Evolutionary conservation across 2,113 vertebrate species (phyloP).

Genomic region (Bufo gargarizans): DNA sequence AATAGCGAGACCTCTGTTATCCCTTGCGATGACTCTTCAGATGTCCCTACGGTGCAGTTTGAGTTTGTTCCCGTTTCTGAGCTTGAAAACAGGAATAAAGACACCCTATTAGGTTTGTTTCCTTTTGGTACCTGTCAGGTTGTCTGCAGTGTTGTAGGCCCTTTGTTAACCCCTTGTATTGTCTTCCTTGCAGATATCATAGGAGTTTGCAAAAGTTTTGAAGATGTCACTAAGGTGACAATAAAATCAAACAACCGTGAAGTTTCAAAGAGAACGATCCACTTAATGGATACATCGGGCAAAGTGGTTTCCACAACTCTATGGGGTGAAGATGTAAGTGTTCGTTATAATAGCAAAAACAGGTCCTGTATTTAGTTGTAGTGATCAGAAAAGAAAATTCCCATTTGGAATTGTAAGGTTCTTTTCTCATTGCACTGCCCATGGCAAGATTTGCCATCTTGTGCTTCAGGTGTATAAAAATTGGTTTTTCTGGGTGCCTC

Average conservation of each 20-base stretch:
- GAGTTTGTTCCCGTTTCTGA: conserved; percentile 86
- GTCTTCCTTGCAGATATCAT: conserved; percentile 84
- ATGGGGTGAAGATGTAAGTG: conserved; percentile 91
- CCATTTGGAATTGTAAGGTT: not conserved
- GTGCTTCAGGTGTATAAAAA: too few species aligned
- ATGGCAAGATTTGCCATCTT: too few species aligned
- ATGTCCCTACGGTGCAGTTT: conserved; percentile 90
- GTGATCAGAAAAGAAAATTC: not conserved
- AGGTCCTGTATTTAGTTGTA: too few species aligned
- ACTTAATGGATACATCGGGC: conserved; percentile 89
- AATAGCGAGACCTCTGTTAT: conserved; percentile 86
- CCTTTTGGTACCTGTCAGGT: not conserved
- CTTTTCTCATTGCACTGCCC: too few species aligned
- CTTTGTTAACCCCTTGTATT: not conserved
- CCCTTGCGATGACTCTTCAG: conserved; percentile 86
- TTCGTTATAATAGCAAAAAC: not conserved
- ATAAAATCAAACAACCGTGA: conserved; percentile 87
- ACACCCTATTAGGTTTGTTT: conserved; percentile 85
- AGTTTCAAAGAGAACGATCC: conserved; percentile 88
- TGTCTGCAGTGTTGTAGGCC: not conserved
- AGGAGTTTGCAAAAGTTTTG: conserved; percentile 90
- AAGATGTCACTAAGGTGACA: conserved; percentile 85
- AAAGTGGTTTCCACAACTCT: conserved; percentile 87
- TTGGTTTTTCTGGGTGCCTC: too few species aligned
- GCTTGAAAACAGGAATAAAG: conserved; percentile 84